Percentiles rank a stretch among this genome's conserved stretches.
phyloP scores from a whole-genome alignment of 2,797 vertebrate genomes.

The Sebastes iracundus region DNA sequence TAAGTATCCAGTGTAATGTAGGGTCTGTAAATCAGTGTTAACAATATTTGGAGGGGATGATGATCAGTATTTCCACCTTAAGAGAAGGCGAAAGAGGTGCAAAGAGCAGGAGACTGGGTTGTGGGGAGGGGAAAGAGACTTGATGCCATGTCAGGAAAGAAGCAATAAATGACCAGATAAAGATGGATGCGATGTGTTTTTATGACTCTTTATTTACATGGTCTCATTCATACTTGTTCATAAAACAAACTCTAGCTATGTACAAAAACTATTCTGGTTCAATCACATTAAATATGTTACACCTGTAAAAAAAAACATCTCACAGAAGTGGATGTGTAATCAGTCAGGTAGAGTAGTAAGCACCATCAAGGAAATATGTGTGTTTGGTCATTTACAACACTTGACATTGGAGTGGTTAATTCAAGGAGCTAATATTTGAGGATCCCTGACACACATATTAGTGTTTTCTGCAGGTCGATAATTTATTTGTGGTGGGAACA shows the following conservation, averaged over 20 bases:
- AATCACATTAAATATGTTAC: slow-evolving; percentile 5
- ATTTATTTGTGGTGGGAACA: not conserved
- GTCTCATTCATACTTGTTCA: slow-evolving; percentile 9
- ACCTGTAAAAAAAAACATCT: slow-evolving; percentile 34
- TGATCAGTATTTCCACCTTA: slow-evolving; percentile 64
- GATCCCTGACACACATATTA: not conserved
- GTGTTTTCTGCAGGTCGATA: not conserved
- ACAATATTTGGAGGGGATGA: slow-evolving; percentile 50
- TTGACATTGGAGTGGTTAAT: not conserved
- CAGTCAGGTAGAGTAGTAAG: not conserved
- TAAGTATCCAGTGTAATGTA: slow-evolving; percentile 76
- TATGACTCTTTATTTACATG: slow-evolving; percentile 57
- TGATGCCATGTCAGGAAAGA: slow-evolving; percentile 58
- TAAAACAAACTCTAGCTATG: not conserved
- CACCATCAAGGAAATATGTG: not conserved
- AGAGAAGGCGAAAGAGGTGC: slow-evolving; percentile 45
- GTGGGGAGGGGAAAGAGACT: slow-evolving; percentile 43
- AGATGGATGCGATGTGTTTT: slow-evolving; percentile 46
- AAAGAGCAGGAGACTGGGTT: slow-evolving; percentile 43
- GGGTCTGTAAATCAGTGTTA: slow-evolving; percentile 77
- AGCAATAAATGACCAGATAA: slow-evolving; percentile 79
- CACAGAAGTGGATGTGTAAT: not conserved
- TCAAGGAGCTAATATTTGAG: not conserved
- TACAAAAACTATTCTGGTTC: not conserved
- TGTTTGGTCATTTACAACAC: not conserved